These are phyloP conservation scores for Drosophila athabasca DNA, from an alignment of 1,140 invertebrate species.

Conservation along the genomic window DNA sequence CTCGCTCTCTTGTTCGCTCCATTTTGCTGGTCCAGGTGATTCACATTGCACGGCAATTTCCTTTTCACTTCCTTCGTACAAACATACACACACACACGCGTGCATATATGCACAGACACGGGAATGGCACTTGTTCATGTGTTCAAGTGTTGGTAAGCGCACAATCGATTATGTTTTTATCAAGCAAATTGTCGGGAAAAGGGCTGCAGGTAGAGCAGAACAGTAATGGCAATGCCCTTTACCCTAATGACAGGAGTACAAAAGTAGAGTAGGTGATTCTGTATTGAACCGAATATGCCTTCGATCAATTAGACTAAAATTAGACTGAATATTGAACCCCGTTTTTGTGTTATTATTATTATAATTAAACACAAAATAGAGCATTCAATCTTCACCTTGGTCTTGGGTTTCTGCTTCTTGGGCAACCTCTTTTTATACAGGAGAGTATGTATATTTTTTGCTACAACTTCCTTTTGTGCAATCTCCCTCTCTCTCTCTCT, in stretches of 20 bases:
- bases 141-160: constrained; percentile 12
- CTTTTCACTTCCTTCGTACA: constrained; percentile 41
- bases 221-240: constrained; percentile 4
- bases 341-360: too few species aligned
- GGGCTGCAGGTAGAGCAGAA: background rate
- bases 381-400: background rate
- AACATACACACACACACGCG: constrained; percentile 8
- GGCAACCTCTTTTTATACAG: constrained; percentile 18
- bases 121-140: background rate
- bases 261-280: too few species aligned
- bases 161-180: constrained; percentile 49
- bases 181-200: constrained; percentile 30
- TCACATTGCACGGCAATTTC: constrained; percentile 38
- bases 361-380: too few species aligned
- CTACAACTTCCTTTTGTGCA: constrained; percentile 53
- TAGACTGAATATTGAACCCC: too few species aligned
- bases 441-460: constrained; percentile 9
- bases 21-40: constrained; percentile 10
- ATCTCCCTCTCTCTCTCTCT: constrained; percentile 40
- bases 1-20: too few species aligned
- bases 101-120: constrained; percentile 1
- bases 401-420: constrained; percentile 9
- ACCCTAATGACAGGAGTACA: too few species aligned
- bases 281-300: too few species aligned
- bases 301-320: too few species aligned